Conservation (phyloP, 1,140 invertebrate species). For the Pseudomyrmex sp. region DNA sequence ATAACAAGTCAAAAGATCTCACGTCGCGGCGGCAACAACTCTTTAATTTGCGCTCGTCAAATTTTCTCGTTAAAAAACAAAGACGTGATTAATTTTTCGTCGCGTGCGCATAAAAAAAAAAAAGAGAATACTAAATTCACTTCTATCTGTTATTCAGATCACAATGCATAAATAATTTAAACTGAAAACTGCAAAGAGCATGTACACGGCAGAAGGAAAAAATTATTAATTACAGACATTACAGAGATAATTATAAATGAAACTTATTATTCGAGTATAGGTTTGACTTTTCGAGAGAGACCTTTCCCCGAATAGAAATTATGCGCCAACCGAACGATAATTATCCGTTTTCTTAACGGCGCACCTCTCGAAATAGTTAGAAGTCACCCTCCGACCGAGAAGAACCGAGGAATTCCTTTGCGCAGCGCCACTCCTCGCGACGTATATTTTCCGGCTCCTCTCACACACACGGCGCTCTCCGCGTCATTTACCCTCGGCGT, state of each 20-base stretch:
- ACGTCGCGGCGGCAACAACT: background rate
- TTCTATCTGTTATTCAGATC: too few species aligned
- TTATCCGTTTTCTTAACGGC: conserved; percentile 38
- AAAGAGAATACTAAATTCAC: too few species aligned
- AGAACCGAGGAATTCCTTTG: conserved; percentile 7
- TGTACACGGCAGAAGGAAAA: too few species aligned
- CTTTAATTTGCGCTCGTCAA: too few species aligned
- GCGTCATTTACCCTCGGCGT: conserved; percentile 19
- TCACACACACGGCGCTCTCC: background rate
- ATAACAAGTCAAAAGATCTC: background rate
- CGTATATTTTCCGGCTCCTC: background rate
- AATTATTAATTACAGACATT: too few species aligned
- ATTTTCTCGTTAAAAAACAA: too few species aligned
- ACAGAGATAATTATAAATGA: too few species aligned
- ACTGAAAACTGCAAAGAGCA: too few species aligned
- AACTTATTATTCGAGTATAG: background rate
- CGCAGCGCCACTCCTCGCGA: background rate
- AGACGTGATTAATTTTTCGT: too few species aligned
- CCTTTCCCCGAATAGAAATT: conserved; percentile 15
- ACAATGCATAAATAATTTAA: too few species aligned
- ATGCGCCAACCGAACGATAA: conserved; percentile 15
- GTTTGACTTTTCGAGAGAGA: conserved; percentile 18
- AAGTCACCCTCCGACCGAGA: background rate
- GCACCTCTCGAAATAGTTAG: conserved; percentile 24
- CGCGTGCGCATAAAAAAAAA: too few species aligned